Percentiles rank a stretch among this genome's conserved stretches.
phyloP scores from a whole-genome alignment of 2,888 invertebrate genomes.

The Sinotaia quadrata region DNA sequence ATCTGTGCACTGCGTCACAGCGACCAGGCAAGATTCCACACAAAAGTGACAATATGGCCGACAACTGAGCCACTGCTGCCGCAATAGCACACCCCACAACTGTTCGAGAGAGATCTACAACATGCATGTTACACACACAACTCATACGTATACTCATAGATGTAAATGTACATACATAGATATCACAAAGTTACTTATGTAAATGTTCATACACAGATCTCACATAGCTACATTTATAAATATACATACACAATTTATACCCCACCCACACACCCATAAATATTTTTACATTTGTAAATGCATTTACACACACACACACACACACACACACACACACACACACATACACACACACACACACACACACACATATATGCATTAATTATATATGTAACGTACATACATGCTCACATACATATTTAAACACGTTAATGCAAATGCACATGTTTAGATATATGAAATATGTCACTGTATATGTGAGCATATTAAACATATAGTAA shows the following conservation, averaged over 20 bases:
- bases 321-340: neutral
- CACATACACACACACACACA: conserved; percentile 12
- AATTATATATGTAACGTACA: no score
- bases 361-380: conserved; percentile 3
- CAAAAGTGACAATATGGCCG: conserved; percentile 50
- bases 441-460: neutral
- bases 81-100: conserved; percentile 52
- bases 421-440: neutral
- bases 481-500: no score
- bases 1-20: conserved; percentile 43
- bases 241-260: conserved; percentile 10
- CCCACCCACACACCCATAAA: neutral
- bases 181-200: no score
- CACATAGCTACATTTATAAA: neutral
- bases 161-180: no score
- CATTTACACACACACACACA: conserved; percentile 9
- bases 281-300: neutral
- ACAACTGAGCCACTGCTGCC: conserved; percentile 46
- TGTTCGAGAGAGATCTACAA: conserved; percentile 54
- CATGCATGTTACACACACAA: no score
- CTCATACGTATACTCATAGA: no score
- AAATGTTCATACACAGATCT: no score
- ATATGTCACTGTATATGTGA: no score
- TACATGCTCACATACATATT: conserved; percentile 10
- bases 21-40: conserved; percentile 58